Evolutionary conservation across 2,113 vertebrate genomes (phyloP).

Genomic region (Anolis carolinensis): DNA sequence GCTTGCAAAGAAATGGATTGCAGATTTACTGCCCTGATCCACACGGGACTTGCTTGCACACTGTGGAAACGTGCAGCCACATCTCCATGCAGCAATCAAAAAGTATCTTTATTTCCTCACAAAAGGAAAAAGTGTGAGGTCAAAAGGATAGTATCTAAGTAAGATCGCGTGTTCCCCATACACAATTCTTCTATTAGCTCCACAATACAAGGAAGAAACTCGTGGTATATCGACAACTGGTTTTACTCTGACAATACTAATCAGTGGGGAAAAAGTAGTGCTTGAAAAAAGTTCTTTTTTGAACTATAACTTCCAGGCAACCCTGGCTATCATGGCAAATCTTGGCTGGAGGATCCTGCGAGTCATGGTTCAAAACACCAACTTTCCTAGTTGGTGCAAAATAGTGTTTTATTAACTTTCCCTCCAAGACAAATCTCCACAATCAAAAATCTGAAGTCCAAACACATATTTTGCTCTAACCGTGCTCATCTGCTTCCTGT

Average conservation of each 20-base stretch:
- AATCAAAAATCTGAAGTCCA: background rate
- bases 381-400: too few species aligned
- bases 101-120: background rate
- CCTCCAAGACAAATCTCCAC: background rate
- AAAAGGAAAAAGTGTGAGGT: background rate
- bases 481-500: background rate
- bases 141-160: background rate
- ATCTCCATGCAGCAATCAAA: background rate
- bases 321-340: too few species aligned
- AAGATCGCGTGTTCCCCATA: too few species aligned
- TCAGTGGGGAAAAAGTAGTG: background rate
- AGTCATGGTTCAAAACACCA: too few species aligned
- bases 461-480: slow-evolving; percentile 13
- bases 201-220: background rate
- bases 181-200: background rate
- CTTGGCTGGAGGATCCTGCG: too few species aligned
- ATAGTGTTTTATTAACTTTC: background rate
- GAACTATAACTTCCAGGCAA: too few species aligned
- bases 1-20: background rate
- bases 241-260: background rate
- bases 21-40: background rate
- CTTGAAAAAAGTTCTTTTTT: too few species aligned
- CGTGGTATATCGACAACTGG: too few species aligned
- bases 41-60: background rate
- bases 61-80: too few species aligned